Conservation (phyloP, 2,797 vertebrate genomes). For the Clarias laeviceps region DNA sequence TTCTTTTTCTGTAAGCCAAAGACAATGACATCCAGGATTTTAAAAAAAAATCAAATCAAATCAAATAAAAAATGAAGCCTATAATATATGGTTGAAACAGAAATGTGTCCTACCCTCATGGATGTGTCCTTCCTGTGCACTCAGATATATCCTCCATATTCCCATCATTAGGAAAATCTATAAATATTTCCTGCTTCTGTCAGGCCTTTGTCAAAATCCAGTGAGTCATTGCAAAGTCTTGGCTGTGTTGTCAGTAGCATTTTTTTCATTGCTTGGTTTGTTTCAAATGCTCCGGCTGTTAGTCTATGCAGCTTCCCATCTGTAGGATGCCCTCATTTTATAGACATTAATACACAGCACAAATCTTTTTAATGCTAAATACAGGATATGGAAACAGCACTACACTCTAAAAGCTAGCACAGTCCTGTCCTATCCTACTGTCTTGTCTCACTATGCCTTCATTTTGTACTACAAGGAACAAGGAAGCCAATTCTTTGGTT, state of each 20-base stretch:
- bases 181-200: constrained; percentile 40
- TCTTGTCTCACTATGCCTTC: not conserved
- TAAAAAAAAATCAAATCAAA: not conserved
- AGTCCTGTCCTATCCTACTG: not conserved
- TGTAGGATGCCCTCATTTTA: not conserved
- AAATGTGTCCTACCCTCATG: constrained; percentile 18
- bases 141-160: constrained; percentile 11
- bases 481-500: not conserved
- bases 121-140: constrained; percentile 26
- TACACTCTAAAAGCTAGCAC: not conserved
- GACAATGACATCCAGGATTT: constrained; percentile 11
- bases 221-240: constrained; percentile 23
- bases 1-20: constrained; percentile 17
- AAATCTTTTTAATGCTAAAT: constrained; percentile 20
- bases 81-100: constrained; percentile 22
- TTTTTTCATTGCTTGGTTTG: constrained; percentile 4
- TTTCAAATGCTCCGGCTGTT: constrained; percentile 1
- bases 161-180: constrained; percentile 37
- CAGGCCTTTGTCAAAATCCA: constrained; percentile 29
- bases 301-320: not conserved
- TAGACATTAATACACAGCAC: not conserved
- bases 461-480: not conserved
- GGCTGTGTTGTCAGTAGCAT: constrained; percentile 6
- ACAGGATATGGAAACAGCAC: not conserved
- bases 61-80: not conserved